Conservation (phyloP, 1,140 invertebrate genomes). For the Drosophila trapezifrons region DNA sequence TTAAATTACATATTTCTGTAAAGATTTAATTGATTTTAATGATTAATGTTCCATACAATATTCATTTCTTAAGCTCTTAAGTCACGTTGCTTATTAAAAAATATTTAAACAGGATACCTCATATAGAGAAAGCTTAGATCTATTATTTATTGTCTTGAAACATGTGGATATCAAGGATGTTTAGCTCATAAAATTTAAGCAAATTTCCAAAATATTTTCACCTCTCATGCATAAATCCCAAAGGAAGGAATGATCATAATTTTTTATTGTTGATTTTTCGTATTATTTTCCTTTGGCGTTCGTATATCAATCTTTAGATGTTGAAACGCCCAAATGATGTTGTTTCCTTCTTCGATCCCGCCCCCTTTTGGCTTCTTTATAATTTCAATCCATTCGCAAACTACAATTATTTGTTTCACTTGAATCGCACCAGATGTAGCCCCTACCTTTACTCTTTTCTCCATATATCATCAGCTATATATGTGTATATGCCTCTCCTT, state of each 20-base stretch:
- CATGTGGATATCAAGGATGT: constrained; percentile 2
- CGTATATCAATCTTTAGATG: constrained; percentile 42
- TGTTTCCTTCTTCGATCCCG: constrained; percentile 23
- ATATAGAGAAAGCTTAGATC: not conserved
- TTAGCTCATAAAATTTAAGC: constrained; percentile 9
- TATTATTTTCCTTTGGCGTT: constrained; percentile 7
- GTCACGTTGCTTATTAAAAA: not conserved
- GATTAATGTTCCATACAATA: too few relatives aligned
- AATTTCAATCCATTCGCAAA: constrained; percentile 47
- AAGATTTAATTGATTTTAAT: constrained; percentile 8
- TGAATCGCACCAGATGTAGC: constrained; percentile 43
- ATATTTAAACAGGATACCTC: not conserved
- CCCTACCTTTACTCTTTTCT: not conserved
- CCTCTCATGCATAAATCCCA: not conserved
- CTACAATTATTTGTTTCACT: constrained; percentile 50
- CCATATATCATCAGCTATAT: constrained; percentile 15
- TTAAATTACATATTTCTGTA: not conserved
- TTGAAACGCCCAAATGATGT: constrained; percentile 50
- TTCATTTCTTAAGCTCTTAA: too few relatives aligned
- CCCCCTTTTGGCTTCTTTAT: constrained; percentile 43
- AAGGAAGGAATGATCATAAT: constrained; percentile 28
- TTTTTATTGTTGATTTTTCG: constrained; percentile 15
- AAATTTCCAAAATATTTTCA: constrained; percentile 3
- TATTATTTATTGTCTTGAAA: not conserved
- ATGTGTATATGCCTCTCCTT: not conserved